Evolutionary conservation across 1,140 invertebrate genomes (phyloP).

Genomic region (Globodera rostochiensis): DNA sequence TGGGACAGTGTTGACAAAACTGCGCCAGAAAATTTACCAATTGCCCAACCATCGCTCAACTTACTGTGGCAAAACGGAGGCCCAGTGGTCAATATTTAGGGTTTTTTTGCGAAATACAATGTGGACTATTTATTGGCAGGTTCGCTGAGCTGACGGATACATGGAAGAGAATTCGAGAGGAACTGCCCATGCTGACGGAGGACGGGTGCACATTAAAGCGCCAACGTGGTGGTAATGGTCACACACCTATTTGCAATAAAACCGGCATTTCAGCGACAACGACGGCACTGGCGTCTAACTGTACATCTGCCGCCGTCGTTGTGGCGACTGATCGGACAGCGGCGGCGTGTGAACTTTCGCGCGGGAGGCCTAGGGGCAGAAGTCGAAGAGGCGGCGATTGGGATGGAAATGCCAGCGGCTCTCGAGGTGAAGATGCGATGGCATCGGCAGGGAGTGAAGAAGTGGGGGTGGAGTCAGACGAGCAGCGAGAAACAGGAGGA

Average conservation of each 20-base stretch:
- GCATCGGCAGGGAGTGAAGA: not conserved
- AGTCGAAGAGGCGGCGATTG: not conserved
- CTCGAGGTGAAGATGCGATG: not conserved
- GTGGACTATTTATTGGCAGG: not conserved
- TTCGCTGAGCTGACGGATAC: not conserved
- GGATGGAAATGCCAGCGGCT: not conserved
- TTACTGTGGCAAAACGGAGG: not conserved
- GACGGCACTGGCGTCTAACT: not conserved
- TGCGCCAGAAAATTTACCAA: constrained; percentile 8
- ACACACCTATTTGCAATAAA: not conserved
- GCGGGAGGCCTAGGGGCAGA: not conserved
- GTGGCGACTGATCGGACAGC: not conserved
- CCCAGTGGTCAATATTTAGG: constrained; percentile 8
- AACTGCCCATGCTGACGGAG: constrained; percentile 11
- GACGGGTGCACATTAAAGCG: constrained; percentile 20
- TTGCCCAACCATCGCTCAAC: constrained; percentile 8
- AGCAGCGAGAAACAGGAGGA: not conserved
- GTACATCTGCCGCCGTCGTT: not conserved
- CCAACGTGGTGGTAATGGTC: not conserved
- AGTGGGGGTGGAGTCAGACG: not conserved
- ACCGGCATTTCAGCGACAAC: not conserved
- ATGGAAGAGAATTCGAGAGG: constrained; percentile 18
- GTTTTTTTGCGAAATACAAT: no score
- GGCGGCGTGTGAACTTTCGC: not conserved
- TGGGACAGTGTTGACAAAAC: constrained; percentile 2